Conservation (phyloP, 2,888 invertebrate genomes). For the Leptinotarsa juncta region DNA sequence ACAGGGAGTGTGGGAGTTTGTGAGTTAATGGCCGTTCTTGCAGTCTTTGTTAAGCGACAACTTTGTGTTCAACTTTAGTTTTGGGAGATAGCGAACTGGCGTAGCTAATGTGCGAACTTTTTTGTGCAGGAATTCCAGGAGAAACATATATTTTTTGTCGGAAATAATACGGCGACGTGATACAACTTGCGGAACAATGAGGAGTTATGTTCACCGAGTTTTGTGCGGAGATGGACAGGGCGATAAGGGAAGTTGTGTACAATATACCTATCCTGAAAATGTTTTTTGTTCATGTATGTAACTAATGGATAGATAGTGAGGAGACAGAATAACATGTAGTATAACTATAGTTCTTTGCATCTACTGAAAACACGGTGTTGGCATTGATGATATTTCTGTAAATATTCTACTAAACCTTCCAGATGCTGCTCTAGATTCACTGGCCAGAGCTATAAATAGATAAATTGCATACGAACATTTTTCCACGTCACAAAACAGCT, state of each 20-base stretch:
- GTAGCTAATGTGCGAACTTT: constrained; percentile 31
- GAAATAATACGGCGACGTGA: constrained; percentile 25
- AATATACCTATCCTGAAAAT: neutral
- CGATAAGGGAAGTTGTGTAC: neutral
- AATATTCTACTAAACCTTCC: too few species aligned
- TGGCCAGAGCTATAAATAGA: too few species aligned
- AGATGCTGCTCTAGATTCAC: too few species aligned
- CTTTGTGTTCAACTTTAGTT: constrained; percentile 41
- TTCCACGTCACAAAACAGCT: too few species aligned
- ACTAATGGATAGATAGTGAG: neutral
- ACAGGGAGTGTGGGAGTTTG: constrained; percentile 21
- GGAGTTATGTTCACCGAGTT: constrained; percentile 1
- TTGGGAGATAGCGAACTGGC: constrained; percentile 27
- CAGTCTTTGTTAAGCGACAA: constrained; percentile 41
- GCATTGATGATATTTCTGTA: too few species aligned
- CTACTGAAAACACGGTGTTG: too few species aligned
- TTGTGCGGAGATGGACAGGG: neutral
- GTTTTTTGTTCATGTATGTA: neutral
- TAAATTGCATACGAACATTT: too few species aligned
- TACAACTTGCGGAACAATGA: constrained; percentile 29
- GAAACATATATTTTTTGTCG: constrained; percentile 27
- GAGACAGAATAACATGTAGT: neutral
- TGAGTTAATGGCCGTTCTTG: constrained; percentile 42
- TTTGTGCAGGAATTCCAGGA: constrained; percentile 19
- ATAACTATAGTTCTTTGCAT: too few species aligned